Base-by-base conservation (phyloP, 2,888 invertebrate species). In the Apamea monoglypha region DNA sequence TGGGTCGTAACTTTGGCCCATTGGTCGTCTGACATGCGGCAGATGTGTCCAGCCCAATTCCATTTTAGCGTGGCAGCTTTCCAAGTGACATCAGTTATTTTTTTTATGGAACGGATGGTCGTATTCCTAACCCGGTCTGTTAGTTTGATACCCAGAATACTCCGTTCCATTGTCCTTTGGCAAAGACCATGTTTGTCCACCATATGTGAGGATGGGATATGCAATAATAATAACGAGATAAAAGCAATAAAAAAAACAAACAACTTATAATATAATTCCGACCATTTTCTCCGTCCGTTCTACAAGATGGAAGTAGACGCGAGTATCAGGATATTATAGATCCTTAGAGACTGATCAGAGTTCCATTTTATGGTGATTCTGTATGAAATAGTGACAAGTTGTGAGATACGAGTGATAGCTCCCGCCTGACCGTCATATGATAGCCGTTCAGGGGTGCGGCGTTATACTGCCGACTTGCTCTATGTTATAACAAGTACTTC, bases 261-360 rank as follows among this genome's bases (percentile, higher is more conserved):
- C 25, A 64, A 25, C 18, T 63, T 53, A 56, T n/a, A n/a, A 56
- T 8, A 6, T 76, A 50, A 50, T 77, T 76, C 6, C 14, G 44
- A 64, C 5, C 16, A 25, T 44, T 16, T 18, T n/a, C 16, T 32
- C 29, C 36, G 29, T 29, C 14, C 7, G 21, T 2, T 29, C 2
- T 44, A 14, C 18, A 32, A 4, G 32, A 59, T 74, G 18, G 14
- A 29, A 69, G 44, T 21, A 68, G n/a, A n/a, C 3, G 40, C 68
- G 18, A 47, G 2, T 21, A 47, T 12, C 29, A 18, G 6, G 12
- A n/a, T 67, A 25, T 44, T n/a, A 25, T 56, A 21, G 29, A 8
- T 56, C 29, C 36, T 59, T 21, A 36, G n/a, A 64, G 53, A 76
- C 25, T n/a, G 44, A 61, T 56, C 36, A 36, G 36, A 77, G 44